Percentiles rank a stretch among this genome's conserved stretches.
Evolutionary conservation across 2,113 vertebrate genomes (phyloP).

Genomic region (Pogona vitticeps): DNA sequence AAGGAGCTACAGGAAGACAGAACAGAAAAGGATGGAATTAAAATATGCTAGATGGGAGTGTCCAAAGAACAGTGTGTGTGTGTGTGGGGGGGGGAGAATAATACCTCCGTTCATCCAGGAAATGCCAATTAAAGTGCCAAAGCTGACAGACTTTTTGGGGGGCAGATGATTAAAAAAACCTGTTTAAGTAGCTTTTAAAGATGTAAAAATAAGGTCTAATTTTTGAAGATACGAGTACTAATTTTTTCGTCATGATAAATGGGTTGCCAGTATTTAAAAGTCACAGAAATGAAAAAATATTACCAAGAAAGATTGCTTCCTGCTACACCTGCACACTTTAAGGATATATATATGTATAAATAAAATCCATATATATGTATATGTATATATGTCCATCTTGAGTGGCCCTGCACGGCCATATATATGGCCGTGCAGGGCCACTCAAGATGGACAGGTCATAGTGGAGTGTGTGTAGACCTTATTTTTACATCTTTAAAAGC

Average conservation of each 20-base stretch:
- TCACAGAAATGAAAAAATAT: background rate
- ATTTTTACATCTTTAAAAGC: background rate
- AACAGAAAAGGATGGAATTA: background rate
- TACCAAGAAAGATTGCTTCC: background rate
- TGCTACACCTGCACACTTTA: background rate
- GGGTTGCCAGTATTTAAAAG: background rate
- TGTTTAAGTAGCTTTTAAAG: background rate
- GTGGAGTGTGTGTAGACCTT: too few relatives aligned
- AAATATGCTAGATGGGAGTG: background rate
- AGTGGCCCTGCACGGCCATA: too few relatives aligned
- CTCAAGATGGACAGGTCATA: too few relatives aligned
- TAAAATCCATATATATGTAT: too few relatives aligned
- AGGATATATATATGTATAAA: too few relatives aligned
- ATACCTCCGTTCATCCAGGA: background rate
- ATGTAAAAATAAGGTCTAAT: background rate
- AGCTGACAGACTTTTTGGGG: background rate
- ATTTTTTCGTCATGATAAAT: background rate
- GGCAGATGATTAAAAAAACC: background rate
- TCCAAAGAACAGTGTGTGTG: background rate
- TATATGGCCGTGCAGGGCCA: too few relatives aligned
- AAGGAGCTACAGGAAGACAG: background rate
- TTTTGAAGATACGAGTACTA: background rate
- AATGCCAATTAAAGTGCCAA: background rate
- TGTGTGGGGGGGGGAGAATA: conserved; percentile 13
- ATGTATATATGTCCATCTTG: too few relatives aligned